These are phyloP conservation scores for Bucco capensis DNA, from an alignment of 2,113 vertebrate species.

Conservation along the genomic window DNA sequence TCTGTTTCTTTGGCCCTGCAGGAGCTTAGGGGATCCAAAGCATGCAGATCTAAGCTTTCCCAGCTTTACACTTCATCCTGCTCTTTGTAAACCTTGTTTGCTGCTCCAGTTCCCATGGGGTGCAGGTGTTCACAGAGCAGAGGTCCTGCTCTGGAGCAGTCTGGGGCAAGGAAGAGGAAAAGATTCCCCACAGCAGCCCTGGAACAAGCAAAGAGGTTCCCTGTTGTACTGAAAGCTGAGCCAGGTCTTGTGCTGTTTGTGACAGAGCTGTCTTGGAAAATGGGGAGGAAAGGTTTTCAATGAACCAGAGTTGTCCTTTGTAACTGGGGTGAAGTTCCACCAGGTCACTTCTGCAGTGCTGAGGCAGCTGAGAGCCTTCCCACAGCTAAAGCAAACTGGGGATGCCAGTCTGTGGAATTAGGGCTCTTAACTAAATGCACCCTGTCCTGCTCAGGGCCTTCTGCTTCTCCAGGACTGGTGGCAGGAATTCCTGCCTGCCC, in stretches of 20 bases:
- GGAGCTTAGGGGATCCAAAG: too few relatives aligned
- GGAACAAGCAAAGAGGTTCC: background rate
- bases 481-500: background rate
- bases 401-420: background rate
- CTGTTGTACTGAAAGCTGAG: background rate
- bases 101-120: background rate
- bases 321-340: background rate
- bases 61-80: background rate
- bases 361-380: background rate
- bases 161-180: background rate
- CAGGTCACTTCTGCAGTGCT: background rate
- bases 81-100: background rate
- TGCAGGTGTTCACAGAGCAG: background rate
- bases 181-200: background rate
- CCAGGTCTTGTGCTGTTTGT: background rate
- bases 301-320: slow-evolving; percentile 11
- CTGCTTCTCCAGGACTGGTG: background rate
- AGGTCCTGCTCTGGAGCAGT: background rate
- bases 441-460: background rate
- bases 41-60: background rate
- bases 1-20: too few relatives aligned
- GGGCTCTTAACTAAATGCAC: background rate
- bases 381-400: background rate
- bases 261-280: background rate
- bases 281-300: background rate